These are phyloP conservation scores for Chaetura pelagica DNA, from an alignment of 2,113 vertebrate genomes.

Conservation along the genomic window DNA sequence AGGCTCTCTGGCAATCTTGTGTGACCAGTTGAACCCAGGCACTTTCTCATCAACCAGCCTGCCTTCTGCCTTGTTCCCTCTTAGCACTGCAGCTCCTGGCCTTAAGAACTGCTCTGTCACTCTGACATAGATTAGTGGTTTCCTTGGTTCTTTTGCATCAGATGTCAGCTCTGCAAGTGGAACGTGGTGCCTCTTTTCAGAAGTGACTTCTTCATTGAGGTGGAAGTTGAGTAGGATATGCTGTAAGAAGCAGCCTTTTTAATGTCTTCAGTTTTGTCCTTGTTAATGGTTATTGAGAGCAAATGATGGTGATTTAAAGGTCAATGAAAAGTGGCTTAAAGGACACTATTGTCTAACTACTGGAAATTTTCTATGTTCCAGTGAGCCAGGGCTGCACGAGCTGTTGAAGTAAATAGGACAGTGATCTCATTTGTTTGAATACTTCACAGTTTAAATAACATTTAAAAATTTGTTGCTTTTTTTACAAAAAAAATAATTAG, in stretches of 20 bases:
- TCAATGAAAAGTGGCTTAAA: background rate
- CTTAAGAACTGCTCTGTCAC: background rate
- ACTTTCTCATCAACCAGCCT: background rate
- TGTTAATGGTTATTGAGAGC: background rate
- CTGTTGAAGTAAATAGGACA: background rate
- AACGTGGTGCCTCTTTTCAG: background rate
- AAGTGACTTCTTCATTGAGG: background rate
- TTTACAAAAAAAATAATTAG: background rate
- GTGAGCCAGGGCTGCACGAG: background rate
- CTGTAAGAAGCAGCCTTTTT: background rate
- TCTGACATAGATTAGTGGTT: background rate
- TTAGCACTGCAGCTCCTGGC: background rate
- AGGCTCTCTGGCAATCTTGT: background rate
- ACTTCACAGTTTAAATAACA: background rate
- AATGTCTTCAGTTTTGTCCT: background rate
- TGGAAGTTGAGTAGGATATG: background rate
- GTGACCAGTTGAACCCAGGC: accelerated
- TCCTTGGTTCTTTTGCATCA: background rate
- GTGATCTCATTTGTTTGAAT: background rate
- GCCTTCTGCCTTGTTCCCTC: background rate
- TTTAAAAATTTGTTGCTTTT: background rate
- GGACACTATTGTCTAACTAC: background rate
- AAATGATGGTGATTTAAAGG: constrained; percentile 27
- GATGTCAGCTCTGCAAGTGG: background rate
- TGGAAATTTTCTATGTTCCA: constrained; percentile 28